These are phyloP conservation scores for Eupeodes latifasciatus DNA, from an alignment of 2,888 invertebrate genomes.

Conservation along the genomic window DNA sequence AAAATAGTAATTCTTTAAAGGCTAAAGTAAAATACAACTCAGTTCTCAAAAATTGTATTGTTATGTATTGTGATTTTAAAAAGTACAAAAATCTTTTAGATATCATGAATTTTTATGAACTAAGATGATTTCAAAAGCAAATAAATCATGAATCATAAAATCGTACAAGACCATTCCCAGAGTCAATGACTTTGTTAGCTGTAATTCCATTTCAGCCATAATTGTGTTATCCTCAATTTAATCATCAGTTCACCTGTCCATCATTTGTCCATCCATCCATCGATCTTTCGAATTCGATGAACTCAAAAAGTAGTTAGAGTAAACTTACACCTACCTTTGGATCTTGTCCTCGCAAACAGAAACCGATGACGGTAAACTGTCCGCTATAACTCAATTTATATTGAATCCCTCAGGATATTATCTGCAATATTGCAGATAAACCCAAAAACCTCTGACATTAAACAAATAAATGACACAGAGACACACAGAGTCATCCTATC, in stretches of 20 bases:
- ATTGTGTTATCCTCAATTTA: conserved; percentile 21
- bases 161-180: neutral
- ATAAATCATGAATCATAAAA: conserved; percentile 18
- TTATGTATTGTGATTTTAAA: too few species aligned
- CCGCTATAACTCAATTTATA: conserved; percentile 51
- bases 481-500: conserved; percentile 16
- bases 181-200: conserved; percentile 25
- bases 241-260: conserved; percentile 30
- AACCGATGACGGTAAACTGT: conserved; percentile 48
- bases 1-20: too few species aligned
- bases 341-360: conserved; percentile 3
- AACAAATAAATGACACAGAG: conserved; percentile 56
- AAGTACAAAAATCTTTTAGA: too few species aligned
- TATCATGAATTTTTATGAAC: neutral
- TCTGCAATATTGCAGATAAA: conserved; percentile 52
- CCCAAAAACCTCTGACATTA: conserved; percentile 53
- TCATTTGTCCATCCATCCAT: neutral
- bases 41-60: too few species aligned
- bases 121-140: neutral
- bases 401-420: conserved; percentile 48
- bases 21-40: too few species aligned
- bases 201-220: neutral
- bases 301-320: neutral
- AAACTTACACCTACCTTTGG: neutral
- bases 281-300: too few species aligned